phyloP scores from a whole-genome alignment of 2,113 vertebrate genomes.

The Marcusenius ussheri region DNA sequence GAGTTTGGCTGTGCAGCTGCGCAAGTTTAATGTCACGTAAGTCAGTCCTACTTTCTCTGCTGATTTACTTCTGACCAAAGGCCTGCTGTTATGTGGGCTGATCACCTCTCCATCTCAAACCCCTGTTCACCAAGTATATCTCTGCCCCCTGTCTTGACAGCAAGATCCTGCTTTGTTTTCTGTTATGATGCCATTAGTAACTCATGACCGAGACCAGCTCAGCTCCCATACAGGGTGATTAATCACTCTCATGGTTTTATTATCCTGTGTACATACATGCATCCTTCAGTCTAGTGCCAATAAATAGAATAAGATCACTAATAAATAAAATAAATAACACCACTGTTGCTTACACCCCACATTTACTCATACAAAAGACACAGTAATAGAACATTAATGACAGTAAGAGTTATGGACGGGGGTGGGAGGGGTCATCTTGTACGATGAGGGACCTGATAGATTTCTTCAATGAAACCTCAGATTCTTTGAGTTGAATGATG shows the following conservation, averaged over 20 bases:
- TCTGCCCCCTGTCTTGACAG: not conserved
- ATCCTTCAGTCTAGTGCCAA: not conserved
- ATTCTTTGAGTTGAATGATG: no score
- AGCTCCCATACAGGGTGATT: not conserved
- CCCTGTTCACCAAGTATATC: not conserved
- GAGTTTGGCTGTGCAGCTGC: slow-evolving; percentile 55
- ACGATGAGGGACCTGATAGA: not conserved
- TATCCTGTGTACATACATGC: not conserved
- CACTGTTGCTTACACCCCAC: not conserved
- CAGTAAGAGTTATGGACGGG: not conserved
- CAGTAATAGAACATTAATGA: not conserved
- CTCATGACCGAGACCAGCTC: not conserved
- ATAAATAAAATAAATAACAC: not conserved
- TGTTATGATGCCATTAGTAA: not conserved
- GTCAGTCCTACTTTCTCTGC: slow-evolving; percentile 19
- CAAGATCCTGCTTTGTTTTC: not conserved
- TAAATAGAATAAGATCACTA: not conserved
- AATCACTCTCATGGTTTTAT: not conserved
- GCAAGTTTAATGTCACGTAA: slow-evolving; percentile 62
- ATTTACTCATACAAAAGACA: not conserved
- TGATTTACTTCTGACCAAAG: not conserved
- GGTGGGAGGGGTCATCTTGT: not conserved
- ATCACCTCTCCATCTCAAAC: not conserved
- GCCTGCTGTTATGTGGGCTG: not conserved
- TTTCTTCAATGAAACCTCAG: no score